Evolutionary conservation across 2,113 vertebrate species (phyloP).

Genomic region (Pseudorasbora parva): DNA sequence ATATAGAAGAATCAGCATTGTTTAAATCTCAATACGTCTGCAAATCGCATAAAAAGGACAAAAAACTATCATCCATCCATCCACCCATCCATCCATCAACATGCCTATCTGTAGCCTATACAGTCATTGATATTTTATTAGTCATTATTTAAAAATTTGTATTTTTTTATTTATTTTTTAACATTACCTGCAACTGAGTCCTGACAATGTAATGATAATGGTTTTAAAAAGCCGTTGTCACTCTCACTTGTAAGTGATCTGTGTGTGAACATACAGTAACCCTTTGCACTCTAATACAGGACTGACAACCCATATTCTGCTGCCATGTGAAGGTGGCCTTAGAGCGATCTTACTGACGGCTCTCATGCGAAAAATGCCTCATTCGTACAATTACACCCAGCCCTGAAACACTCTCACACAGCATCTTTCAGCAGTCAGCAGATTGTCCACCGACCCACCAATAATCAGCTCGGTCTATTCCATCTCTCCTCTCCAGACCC

Average conservation of each 20-base stretch:
- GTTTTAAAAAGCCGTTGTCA: background rate
- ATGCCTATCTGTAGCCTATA: too few species aligned
- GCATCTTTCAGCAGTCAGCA: conserved; percentile 86
- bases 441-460: conserved; percentile 64
- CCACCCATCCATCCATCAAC: too few species aligned
- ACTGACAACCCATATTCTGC: background rate
- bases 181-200: background rate
- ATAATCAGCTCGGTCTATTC: conserved; percentile 76
- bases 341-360: background rate
- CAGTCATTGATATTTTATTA: too few species aligned
- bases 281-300: background rate
- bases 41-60: too few species aligned
- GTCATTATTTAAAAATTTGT: too few species aligned
- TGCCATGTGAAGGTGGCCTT: background rate
- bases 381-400: conserved; percentile 66
- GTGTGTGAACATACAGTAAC: background rate
- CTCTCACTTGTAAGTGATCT: background rate
- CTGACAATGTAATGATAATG: too few species aligned
- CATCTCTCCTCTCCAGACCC: conserved; percentile 73
- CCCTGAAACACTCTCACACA: conserved; percentile 80
- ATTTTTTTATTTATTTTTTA: background rate
- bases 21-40: too few species aligned
- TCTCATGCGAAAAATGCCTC: background rate
- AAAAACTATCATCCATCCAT: too few species aligned
- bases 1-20: too few species aligned